A percentile compares a stretch with the other conserved stretches of the same genome.
Conservation (phyloP, 2,113 vertebrate species). For the Poeciliopsis occidentalis region DNA sequence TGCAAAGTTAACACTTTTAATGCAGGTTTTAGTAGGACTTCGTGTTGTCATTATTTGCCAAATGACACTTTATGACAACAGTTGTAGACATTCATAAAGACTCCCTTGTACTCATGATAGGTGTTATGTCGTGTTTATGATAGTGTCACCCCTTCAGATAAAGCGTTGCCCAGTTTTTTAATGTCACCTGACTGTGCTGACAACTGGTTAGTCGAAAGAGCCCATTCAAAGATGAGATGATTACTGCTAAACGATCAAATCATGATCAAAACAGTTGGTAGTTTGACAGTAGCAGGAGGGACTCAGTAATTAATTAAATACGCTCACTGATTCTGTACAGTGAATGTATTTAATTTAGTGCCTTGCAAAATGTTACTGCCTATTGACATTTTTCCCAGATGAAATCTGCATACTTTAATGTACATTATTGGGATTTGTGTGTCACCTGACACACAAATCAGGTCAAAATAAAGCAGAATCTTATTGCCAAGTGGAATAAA, state of each 20-base stretch:
- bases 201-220: background rate
- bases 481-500: background rate
- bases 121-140: too few relatives aligned
- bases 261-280: background rate
- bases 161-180: background rate
- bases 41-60: too few relatives aligned
- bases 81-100: too few relatives aligned
- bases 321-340: background rate
- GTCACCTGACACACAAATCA: too few relatives aligned
- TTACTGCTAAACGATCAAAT: background rate
- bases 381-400: background rate
- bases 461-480: background rate
- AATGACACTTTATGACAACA: too few relatives aligned
- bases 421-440: background rate
- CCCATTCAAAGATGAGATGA: background rate
- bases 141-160: too few relatives aligned
- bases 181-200: background rate
- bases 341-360: background rate
- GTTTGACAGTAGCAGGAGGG: background rate
- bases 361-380: background rate
- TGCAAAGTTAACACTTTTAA: too few relatives aligned
- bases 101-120: too few relatives aligned
- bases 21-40: too few relatives aligned
- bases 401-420: background rate
- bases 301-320: background rate